Evolutionary conservation across 2,888 invertebrate species (phyloP).

Genomic region (Clistopyga incitator): DNA sequence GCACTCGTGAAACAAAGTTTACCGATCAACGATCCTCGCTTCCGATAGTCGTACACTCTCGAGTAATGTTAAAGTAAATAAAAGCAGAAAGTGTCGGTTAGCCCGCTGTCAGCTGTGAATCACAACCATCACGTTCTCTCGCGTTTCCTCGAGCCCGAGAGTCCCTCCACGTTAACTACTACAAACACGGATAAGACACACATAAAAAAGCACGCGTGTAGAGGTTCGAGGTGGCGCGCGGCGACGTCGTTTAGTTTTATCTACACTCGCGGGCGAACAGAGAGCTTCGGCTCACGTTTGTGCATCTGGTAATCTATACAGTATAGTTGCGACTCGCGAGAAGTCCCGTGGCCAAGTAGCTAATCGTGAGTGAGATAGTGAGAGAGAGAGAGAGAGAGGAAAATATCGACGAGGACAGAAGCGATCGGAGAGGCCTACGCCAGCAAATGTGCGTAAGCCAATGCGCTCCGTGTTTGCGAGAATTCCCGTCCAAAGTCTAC

Average conservation of each 20-base stretch:
- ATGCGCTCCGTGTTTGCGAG: slow-evolving; percentile 56
- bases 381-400: slow-evolving; percentile 24
- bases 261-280: not conserved
- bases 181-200: slow-evolving; percentile 3
- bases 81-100: slow-evolving; percentile 9
- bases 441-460: slow-evolving; percentile 49
- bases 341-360: not conserved
- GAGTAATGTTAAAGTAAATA: not conserved
- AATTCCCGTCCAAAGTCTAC: slow-evolving; percentile 62
- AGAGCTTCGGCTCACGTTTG: slow-evolving; percentile 1
- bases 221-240: not conserved
- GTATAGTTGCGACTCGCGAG: not conserved
- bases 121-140: slow-evolving; percentile 67
- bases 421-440: slow-evolving; percentile 9
- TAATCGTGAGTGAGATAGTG: slow-evolving; percentile 33
- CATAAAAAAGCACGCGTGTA: not conserved
- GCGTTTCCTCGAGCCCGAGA: slow-evolving; percentile 20
- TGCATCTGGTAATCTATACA: not conserved
- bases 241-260: not conserved
- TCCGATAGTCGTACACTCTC: not conserved
- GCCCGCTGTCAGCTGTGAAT: slow-evolving; percentile 68
- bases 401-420: slow-evolving; percentile 13
- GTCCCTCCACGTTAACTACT: not conserved
- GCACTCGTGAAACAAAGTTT: not conserved
- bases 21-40: not conserved